phyloP scores from a whole-genome alignment of 2,797 vertebrate species.

The Taenioides sp. region DNA sequence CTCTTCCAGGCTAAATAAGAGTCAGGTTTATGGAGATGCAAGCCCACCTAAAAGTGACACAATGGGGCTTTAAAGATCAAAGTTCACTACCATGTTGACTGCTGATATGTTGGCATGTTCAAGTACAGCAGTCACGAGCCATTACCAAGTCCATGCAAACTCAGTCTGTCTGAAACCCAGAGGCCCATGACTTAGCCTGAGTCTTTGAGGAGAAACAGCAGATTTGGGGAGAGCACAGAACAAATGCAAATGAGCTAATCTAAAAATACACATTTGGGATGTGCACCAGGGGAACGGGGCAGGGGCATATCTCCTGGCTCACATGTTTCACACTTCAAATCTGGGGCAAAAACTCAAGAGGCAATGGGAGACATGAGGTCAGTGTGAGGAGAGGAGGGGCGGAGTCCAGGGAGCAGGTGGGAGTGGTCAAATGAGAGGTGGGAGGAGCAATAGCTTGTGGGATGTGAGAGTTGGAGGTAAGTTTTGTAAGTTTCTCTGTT shows the following conservation, averaged over 20 bases:
- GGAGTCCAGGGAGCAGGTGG: slow-evolving; percentile 33
- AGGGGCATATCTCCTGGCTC: slow-evolving; percentile 19
- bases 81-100: too few species aligned
- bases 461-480: too few species aligned
- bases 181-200: not conserved
- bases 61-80: too few species aligned
- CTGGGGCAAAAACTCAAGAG: slow-evolving; percentile 32
- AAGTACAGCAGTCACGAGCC: too few species aligned
- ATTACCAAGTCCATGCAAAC: too few species aligned
- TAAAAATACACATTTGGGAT: slow-evolving; percentile 46
- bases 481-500: too few species aligned
- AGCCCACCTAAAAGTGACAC: too few species aligned
- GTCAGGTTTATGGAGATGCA: too few species aligned
- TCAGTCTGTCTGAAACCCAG: too few species aligned
- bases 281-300: slow-evolving; percentile 15
- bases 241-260: slow-evolving; percentile 10
- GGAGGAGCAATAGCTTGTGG: not conserved
- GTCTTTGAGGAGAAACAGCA: not conserved
- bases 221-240: not conserved
- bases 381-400: slow-evolving; percentile 41
- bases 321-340: slow-evolving; percentile 30
- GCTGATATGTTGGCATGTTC: too few species aligned
- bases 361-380: slow-evolving; percentile 44
- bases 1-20: too few species aligned
- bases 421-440: slow-evolving; percentile 22